phyloP scores from a whole-genome alignment of 2,113 vertebrate species.

The Clarias magur region DNA sequence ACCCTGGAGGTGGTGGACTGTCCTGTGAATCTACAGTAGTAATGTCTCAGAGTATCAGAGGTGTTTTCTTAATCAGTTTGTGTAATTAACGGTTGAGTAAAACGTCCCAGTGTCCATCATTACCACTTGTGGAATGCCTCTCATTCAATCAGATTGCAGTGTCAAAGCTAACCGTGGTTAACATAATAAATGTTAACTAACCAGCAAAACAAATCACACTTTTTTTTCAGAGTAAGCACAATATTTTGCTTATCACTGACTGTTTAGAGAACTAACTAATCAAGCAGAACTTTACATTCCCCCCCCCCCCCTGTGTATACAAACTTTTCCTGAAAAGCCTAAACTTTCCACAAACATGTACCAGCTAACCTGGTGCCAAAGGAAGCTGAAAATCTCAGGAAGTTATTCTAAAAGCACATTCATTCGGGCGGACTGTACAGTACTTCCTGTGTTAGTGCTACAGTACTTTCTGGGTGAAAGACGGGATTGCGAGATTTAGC shows the following conservation, averaged over 20 bases:
- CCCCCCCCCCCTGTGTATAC: too few species aligned
- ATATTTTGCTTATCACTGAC: not conserved
- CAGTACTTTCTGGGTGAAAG: not conserved
- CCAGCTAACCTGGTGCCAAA: not conserved
- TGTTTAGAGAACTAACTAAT: not conserved
- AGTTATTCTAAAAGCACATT: not conserved
- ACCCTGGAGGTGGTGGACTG: too few species aligned
- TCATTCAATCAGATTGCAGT: too few species aligned
- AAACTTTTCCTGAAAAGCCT: not conserved
- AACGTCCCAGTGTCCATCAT: too few species aligned
- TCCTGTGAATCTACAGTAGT: too few species aligned
- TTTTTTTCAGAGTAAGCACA: not conserved
- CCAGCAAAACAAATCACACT: not conserved
- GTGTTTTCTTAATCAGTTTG: too few species aligned
- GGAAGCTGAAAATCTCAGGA: not conserved
- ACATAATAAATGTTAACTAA: not conserved
- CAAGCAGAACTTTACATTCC: not conserved
- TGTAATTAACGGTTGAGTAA: too few species aligned
- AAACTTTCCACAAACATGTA: too few species aligned
- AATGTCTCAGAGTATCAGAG: too few species aligned
- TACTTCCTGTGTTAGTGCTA: not conserved
- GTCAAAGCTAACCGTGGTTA: too few species aligned
- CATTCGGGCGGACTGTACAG: too few species aligned
- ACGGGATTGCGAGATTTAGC: not conserved
- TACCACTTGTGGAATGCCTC: too few species aligned